Conservation (phyloP, 2,113 vertebrate genomes). For the Melanerpes formicivorus region DNA sequence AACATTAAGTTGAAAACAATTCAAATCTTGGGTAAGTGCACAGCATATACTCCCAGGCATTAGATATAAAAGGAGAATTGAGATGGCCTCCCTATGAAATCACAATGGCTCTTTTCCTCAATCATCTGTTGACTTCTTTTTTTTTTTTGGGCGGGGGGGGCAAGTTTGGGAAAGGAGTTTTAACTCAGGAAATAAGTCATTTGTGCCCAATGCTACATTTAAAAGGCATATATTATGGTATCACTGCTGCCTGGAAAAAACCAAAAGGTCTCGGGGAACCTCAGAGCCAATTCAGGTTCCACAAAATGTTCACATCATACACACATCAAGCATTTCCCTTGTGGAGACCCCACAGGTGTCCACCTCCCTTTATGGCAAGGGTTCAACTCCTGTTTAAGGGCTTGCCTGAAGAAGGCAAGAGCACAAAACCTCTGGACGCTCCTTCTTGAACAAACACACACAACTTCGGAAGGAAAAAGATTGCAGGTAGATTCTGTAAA, state of each 20-base stretch:
- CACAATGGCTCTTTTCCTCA: not conserved
- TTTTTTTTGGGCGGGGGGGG: not conserved
- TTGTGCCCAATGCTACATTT: not conserved
- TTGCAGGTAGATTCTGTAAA: not conserved
- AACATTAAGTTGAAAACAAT: conserved; percentile 38
- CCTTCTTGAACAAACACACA: not conserved
- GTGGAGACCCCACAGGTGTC: not conserved
- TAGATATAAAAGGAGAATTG: not conserved
- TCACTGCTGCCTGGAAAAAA: not conserved
- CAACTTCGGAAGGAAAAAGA: not conserved
- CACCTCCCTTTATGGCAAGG: not conserved
- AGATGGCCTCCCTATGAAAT: conserved; percentile 6
- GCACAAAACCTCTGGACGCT: not conserved
- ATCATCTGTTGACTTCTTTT: not conserved
- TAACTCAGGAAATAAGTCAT: conserved; percentile 22
- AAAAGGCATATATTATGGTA: not conserved
- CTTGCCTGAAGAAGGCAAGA: not conserved
- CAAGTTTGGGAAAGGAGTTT: not conserved
- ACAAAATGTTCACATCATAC: not conserved
- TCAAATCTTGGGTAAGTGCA: not conserved
- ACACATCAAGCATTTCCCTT: not conserved
- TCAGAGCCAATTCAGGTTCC: not conserved
- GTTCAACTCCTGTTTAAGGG: not conserved
- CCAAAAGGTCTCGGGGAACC: not conserved
- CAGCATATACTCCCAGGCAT: not conserved